These are phyloP conservation scores for Nesogale talazaci DNA, from an alignment of 2,113 vertebrate genomes.

Conservation along the genomic window DNA sequence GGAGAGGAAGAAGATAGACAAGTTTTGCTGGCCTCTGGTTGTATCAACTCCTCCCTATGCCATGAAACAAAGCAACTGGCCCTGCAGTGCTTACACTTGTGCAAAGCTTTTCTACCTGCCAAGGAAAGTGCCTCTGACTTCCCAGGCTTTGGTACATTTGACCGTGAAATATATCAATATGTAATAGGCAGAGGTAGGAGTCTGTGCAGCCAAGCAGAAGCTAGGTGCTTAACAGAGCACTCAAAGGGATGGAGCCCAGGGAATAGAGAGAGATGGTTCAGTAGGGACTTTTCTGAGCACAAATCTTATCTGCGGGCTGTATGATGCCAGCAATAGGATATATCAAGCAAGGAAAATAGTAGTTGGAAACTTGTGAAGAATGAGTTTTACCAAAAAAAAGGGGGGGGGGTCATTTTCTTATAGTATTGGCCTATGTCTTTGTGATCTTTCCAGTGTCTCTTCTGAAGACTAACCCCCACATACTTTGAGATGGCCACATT, in stretches of 20 bases:
- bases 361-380: constrained; percentile 26
- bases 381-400: background rate
- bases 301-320: background rate
- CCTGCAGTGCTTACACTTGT: background rate
- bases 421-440: constrained; percentile 39
- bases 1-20: constrained; percentile 35
- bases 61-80: background rate
- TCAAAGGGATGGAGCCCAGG: background rate
- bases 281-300: background rate
- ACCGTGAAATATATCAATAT: background rate
- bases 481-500: background rate
- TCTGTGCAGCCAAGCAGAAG: background rate
- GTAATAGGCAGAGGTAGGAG: background rate
- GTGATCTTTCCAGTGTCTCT: constrained; percentile 26
- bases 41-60: constrained; percentile 44
- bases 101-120: background rate
- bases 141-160: background rate
- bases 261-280: background rate
- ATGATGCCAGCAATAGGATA: background rate
- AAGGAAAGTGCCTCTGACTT: background rate
- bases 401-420: background rate
- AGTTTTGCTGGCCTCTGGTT: constrained; percentile 56
- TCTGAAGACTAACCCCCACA: constrained; percentile 24
- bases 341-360: constrained; percentile 3
- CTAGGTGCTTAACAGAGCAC: background rate